Conservation (phyloP, 2,113 vertebrate species). For the Gobius niger region DNA sequence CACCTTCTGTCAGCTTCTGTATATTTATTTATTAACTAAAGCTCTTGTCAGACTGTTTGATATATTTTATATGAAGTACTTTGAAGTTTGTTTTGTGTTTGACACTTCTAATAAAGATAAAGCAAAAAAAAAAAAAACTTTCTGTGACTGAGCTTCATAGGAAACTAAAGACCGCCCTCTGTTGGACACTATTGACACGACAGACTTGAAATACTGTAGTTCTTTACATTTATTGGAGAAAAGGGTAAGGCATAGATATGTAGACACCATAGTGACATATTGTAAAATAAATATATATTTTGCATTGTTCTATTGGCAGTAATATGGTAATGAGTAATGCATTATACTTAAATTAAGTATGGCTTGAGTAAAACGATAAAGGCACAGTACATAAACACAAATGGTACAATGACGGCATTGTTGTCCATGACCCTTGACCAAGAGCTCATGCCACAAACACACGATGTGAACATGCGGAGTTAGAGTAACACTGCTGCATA, state of each 20-base stretch:
- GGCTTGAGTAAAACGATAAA: constrained; percentile 53
- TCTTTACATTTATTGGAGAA: constrained; percentile 49
- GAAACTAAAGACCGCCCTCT: constrained; percentile 31
- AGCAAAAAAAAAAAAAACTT: constrained; percentile 7
- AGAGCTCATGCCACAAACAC: not conserved
- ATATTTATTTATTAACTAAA: constrained; percentile 65
- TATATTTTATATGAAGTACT: constrained; percentile 40
- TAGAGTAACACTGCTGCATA: constrained; percentile 45
- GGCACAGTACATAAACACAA: constrained; percentile 32
- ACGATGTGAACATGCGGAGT: constrained; percentile 23
- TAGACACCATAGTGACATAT: not conserved
- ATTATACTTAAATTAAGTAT: constrained; percentile 32
- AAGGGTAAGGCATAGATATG: constrained; percentile 11
- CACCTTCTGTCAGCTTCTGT: constrained; percentile 44
- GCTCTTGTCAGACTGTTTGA: constrained; percentile 28
- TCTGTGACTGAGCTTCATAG: not conserved
- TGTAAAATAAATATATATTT: not conserved
- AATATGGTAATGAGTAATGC: not conserved
- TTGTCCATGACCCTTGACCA: constrained; percentile 11
- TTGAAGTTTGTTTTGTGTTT: constrained; percentile 41
- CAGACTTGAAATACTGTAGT: not conserved
- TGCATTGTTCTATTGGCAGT: not conserved
- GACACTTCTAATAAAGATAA: constrained; percentile 58
- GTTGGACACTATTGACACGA: constrained; percentile 29
- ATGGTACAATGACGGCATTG: not conserved